These are phyloP conservation scores for Cladopsammia gracilis DNA, from an alignment of 64 coral and sea anemone species.

Conservation along the genomic window DNA sequence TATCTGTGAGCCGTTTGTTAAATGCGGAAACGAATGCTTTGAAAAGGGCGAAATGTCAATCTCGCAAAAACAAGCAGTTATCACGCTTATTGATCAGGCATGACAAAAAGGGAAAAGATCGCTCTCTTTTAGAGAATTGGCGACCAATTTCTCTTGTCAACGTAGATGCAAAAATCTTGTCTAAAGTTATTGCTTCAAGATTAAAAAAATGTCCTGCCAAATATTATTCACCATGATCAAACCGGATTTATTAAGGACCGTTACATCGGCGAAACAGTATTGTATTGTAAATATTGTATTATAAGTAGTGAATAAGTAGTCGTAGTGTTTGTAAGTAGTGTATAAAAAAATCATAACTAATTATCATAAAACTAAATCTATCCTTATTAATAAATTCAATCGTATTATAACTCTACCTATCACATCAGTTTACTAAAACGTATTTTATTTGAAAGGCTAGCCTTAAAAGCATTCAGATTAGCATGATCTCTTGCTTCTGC, in stretches of 20 bases:
- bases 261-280: slow-evolving; percentile 13
- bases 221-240: slow-evolving; percentile 28
- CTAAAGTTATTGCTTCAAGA: slow-evolving; percentile 21
- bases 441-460: too few species aligned
- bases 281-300: too few species aligned
- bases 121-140: slow-evolving; percentile 23
- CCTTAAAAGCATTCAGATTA: too few species aligned
- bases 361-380: too few species aligned
- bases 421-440: too few species aligned
- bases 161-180: slow-evolving; percentile 30
- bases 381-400: too few species aligned
- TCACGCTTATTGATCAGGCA: slow-evolving; percentile 34
- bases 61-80: slow-evolving; percentile 32
- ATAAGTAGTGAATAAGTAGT: too few species aligned
- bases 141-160: slow-evolving; percentile 39
- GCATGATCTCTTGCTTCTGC: too few species aligned
- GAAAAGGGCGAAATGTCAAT: neutral
- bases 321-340: too few species aligned
- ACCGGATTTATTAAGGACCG: slow-evolving; percentile 21
- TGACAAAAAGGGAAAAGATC: slow-evolving; percentile 4
- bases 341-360: too few species aligned
- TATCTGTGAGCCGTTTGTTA: neutral
- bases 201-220: slow-evolving; percentile 18
- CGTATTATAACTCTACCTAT: too few species aligned
- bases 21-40: neutral